phyloP scores from a whole-genome alignment of 53 echinoderm and acorn worm species.

The Echinarachnius parma region DNA sequence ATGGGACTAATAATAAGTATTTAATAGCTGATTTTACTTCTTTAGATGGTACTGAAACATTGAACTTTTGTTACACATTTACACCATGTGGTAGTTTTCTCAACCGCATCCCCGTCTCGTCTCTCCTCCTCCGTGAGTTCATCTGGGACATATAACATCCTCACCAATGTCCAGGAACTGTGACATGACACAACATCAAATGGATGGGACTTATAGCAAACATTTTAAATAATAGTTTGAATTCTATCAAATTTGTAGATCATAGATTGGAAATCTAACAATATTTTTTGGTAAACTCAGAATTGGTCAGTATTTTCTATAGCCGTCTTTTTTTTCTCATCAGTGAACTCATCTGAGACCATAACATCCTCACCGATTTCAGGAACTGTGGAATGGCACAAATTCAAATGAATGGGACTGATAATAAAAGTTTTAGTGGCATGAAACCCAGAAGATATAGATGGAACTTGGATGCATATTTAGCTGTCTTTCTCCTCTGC shows the following conservation, averaged over 20 bases:
- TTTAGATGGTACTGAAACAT: too few relatives aligned
- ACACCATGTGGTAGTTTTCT: slow-evolving; percentile 80
- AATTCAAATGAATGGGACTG: not conserved
- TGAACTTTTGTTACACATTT: too few relatives aligned
- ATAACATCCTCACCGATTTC: slow-evolving; percentile 94
- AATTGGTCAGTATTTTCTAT: slow-evolving; percentile 92
- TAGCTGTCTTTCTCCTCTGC: slow-evolving; percentile 93
- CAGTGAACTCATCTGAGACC: slow-evolving; percentile 97
- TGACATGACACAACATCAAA: not conserved
- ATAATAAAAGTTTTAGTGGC: too few relatives aligned
- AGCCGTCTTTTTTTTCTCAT: slow-evolving; percentile 82
- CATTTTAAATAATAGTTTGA: too few relatives aligned
- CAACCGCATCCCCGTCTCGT: slow-evolving; percentile 93
- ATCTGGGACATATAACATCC: slow-evolving; percentile 92
- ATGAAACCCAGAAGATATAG: too few relatives aligned
- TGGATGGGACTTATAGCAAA: not conserved
- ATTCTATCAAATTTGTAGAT: too few relatives aligned
- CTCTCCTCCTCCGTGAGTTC: slow-evolving; percentile 95
- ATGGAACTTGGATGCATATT: too few relatives aligned
- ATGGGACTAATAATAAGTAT: not conserved
- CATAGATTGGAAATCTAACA: too few relatives aligned
- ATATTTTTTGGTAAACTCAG: too few relatives aligned
- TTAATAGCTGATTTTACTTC: too few relatives aligned
- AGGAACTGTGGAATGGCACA: slow-evolving; percentile 58
- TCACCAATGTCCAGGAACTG: slow-evolving; percentile 98